Base-by-base conservation (phyloP, 2,113 vertebrate species). In the Urocitellus parryii region DNA sequence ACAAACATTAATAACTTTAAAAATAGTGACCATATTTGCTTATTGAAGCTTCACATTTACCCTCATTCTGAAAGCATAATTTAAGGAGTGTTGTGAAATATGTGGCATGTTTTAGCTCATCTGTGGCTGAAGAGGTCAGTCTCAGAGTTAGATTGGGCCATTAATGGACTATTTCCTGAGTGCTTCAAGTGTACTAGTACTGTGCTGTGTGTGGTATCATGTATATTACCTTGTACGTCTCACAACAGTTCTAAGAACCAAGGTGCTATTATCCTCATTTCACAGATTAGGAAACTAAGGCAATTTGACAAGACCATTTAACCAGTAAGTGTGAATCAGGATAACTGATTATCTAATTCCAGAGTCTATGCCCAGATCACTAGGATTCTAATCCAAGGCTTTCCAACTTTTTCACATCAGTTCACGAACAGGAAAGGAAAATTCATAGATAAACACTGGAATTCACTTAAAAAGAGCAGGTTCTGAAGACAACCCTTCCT, bases 1-100 rank as follows among this genome's bases (percentile, higher is more conserved):
- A 67, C 87, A 94, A 93, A 58, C 87, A 9, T 88, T 37, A 97
- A 81, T 45, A 85, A 78, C 70, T 76, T 85, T 73, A 80, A 92
- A 73, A 84, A 65, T 67, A 92, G 90, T 61, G 53, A 17, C 51
- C 1, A 1, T 34, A 42, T 73, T 86, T 93, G 74, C 39, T 88
- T 88, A 74, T 12, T 56, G 87, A 37, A 45, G 72, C 39, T 91
- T 78, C 45, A 85, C 22, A 5, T 61, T 73, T 48, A 48, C 1
- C 8, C 22, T 42, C 25, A 67, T 67, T 56, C 80, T 74, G 32
- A 72, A 95, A 61, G 42, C 25, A 22, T 32, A 56, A 90, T 51
- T 70, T 39, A 51, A 91, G 27, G 22, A 16, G 16, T 8, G 20
- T 63, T 13, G 27, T 51, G 56, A n/a, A 80, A n/a, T 65, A 48